Conservation (phyloP, 1,140 invertebrate species). For the Melitaea cinxia region DNA sequence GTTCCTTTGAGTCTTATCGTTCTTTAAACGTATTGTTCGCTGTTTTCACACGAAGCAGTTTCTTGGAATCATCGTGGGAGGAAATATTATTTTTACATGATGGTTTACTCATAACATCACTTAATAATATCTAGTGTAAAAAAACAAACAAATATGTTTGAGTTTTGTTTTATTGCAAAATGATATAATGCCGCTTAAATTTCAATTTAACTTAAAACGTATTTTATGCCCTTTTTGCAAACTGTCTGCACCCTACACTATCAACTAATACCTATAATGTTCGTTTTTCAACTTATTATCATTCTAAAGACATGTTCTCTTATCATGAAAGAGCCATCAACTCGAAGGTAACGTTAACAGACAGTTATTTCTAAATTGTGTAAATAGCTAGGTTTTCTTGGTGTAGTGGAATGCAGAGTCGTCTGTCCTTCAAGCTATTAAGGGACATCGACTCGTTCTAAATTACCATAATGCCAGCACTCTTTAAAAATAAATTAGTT, state of each 20-base stretch:
- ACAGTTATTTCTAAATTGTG: conserved; percentile 26
- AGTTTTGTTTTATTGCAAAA: no score
- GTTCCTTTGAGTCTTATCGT: conserved; percentile 60
- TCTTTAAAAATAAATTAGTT: conserved; percentile 69
- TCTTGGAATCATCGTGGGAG: conserved; percentile 55
- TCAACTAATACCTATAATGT: no score
- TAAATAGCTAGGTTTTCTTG: conserved; percentile 40
- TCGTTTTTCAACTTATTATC: background rate
- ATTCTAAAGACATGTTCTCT: background rate
- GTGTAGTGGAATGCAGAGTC: conserved; percentile 54
- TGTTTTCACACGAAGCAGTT: conserved; percentile 67
- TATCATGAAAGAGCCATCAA: conserved; percentile 4
- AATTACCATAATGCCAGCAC: conserved; percentile 61
- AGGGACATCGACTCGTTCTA: conserved; percentile 62
- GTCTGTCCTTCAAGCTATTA: conserved; percentile 73
- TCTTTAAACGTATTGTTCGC: conserved; percentile 61
- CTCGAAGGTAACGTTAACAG: conserved; percentile 14
- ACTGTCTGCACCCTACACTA: no score
- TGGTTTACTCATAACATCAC: background rate
- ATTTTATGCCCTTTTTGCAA: no score
- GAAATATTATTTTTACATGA: conserved; percentile 41
- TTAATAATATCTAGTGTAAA: no score
- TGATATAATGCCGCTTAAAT: background rate
- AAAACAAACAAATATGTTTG: no score
- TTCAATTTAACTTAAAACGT: background rate